Evolutionary conservation across 2,797 vertebrate genomes (phyloP).

Genomic region (Pteronotus mesoamericanus): DNA sequence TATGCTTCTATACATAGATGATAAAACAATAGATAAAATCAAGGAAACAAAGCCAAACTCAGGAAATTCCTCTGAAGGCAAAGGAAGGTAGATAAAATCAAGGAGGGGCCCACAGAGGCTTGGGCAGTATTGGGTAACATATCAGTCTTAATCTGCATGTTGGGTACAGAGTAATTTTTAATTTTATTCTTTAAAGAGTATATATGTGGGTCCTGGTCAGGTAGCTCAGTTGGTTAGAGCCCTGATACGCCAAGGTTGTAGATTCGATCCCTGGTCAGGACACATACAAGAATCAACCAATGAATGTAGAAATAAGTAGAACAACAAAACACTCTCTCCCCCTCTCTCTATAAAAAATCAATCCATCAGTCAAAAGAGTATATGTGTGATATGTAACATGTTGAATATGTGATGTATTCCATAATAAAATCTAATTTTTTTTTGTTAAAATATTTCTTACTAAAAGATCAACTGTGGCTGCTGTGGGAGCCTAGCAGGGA

Average conservation of each 20-base stretch:
- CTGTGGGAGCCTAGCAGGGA: neutral
- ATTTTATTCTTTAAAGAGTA: neutral
- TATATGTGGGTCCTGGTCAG: neutral
- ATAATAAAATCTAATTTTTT: neutral
- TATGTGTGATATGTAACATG: neutral
- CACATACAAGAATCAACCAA: neutral
- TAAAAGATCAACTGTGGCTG: neutral
- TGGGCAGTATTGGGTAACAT: neutral
- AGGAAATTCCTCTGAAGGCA: neutral
- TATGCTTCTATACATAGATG: neutral
- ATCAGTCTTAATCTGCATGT: neutral
- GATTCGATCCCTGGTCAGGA: neutral
- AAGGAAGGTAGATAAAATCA: neutral
- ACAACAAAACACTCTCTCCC: neutral
- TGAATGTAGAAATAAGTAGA: neutral
- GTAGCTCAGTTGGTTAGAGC: neutral
- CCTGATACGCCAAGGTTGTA: neutral
- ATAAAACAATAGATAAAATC: neutral
- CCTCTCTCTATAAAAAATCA: neutral
- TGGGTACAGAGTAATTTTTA: neutral
- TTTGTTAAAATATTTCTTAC: neutral
- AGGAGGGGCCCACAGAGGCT: neutral
- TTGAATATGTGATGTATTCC: neutral
- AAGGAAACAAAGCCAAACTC: neutral
- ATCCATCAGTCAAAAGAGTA: neutral